Conservation (phyloP, 1,140 invertebrate species). For the Magallana ariakensis region DNA sequence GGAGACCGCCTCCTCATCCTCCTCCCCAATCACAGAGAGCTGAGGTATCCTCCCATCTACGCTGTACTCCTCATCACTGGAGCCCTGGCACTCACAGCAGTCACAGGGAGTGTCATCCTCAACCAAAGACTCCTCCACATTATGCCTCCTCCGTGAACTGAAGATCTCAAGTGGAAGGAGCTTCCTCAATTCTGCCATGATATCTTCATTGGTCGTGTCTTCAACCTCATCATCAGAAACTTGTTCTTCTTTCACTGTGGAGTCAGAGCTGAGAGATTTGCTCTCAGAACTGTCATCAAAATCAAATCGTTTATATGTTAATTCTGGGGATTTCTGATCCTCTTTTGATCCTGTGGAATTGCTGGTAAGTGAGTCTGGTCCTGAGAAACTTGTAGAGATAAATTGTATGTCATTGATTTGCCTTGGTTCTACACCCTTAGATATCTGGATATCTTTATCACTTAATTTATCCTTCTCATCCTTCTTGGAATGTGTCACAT, state of each 20-base stretch:
- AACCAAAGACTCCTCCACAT: neutral
- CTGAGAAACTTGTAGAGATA: constrained; percentile 28
- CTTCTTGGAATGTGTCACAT: neutral
- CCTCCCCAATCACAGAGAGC: neutral
- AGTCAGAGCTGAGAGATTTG: constrained; percentile 26
- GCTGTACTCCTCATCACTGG: constrained; percentile 5
- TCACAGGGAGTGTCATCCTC: constrained; percentile 3
- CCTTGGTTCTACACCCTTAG: neutral
- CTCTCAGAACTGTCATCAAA: constrained; percentile 22
- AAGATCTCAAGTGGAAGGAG: constrained; percentile 23
- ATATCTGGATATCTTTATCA: constrained; percentile 12
- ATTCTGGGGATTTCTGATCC: constrained; percentile 2
- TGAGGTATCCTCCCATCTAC: constrained; percentile 4
- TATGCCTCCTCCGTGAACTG: neutral
- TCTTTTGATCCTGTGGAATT: neutral
- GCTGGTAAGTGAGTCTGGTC: constrained; percentile 17
- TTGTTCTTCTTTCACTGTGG: neutral
- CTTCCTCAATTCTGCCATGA: neutral
- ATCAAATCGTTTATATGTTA: neutral
- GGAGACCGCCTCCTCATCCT: constrained; percentile 6
- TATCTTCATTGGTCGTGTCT: neutral
- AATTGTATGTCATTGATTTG: neutral
- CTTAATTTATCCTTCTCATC: constrained; percentile 1
- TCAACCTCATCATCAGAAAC: constrained; percentile 9
- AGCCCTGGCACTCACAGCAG: neutral